Evolutionary conservation across 2,888 invertebrate species (phyloP), one percentile per base, ranked within the genome.

Genomic region (Agriotes lineatus): DNA sequence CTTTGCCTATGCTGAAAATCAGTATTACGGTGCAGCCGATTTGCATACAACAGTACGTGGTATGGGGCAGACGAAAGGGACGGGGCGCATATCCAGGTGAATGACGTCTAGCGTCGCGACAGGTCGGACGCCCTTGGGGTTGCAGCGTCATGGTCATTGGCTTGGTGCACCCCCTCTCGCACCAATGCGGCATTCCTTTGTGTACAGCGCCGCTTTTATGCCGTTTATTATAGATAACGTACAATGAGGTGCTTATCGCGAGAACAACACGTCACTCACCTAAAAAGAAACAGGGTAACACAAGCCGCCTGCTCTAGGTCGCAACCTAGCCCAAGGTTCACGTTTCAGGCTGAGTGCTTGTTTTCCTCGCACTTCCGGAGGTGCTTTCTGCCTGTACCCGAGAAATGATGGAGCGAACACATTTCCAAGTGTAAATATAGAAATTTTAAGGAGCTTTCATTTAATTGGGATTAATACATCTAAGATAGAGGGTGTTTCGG

Each of bases 61-160:
- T 37, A 39, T 19, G 37, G 7, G 25, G 12, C 48, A 48, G 52
- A 37, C 25, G 22, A 44, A 60, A 54, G 56, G 42, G 39, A 35
- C 35, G 56, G 61, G 30, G 60, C 73, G 60, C 35, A 67, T 60
- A 70, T 67, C 70, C 76, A 78, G 78, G 79, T 79, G 78, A 79
- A 78, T 77, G 79, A 78, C 79, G 78, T 74, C 78, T 76, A 70
- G 76, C 79, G 79, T 78, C 79, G 78, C 76, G 79, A 78, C 77
- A 76, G 72, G 68, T 73, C 61, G 67, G 72, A 76, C 74, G 78
- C 78, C 80, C 79, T 79, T 79, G 80, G 76, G 74, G 75, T 48
- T 75, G 74, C 75, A 75, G 70, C 78, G 78, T 73, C 78, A 77
- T 78, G 78, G 78, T 77, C 78, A 76, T 79, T 78, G 77, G 73